These are phyloP conservation scores for Pseudomyrmex dendroicus DNA, from an alignment of 1,140 invertebrate genomes.

Conservation along the genomic window DNA sequence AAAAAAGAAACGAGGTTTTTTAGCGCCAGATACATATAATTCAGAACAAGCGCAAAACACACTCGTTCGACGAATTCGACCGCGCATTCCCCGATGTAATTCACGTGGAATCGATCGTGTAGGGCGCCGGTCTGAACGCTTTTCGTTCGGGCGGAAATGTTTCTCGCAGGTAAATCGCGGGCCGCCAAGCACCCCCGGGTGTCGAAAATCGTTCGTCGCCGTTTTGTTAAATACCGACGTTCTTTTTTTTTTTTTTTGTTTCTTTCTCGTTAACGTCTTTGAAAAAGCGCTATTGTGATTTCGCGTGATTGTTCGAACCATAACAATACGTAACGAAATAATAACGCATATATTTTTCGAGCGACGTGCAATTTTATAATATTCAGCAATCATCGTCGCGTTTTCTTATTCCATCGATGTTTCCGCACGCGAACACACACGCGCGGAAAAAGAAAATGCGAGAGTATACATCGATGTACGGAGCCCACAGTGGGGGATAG, in stretches of 20 bases:
- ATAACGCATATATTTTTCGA: constrained; percentile 7
- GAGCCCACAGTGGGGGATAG: background rate
- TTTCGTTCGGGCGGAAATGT: constrained; percentile 69
- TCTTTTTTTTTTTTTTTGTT: constrained; percentile 8
- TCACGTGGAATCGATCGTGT: constrained; percentile 72
- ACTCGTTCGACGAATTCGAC: constrained; percentile 59
- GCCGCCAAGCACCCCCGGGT: constrained; percentile 66
- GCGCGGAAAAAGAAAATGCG: constrained; percentile 13
- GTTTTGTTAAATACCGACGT: constrained; percentile 54
- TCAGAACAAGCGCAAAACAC: constrained; percentile 49
- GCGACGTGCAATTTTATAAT: background rate
- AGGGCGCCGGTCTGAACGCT: constrained; percentile 29
- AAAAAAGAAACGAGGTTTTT: constrained; percentile 63
- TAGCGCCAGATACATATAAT: constrained; percentile 59
- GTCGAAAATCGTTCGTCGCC: constrained; percentile 27
- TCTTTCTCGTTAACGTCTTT: background rate
- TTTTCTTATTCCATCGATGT: constrained; percentile 49
- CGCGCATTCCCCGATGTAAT: constrained; percentile 71
- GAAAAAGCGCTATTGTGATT: too few relatives aligned
- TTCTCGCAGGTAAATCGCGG: constrained; percentile 71
- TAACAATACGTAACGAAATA: too few relatives aligned
- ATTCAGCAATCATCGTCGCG: background rate
- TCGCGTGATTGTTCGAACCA: background rate
- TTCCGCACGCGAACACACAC: background rate
- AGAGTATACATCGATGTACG: background rate